Conservation (phyloP, 2,113 vertebrate species). For the Corythoichthys haematopterus region DNA sequence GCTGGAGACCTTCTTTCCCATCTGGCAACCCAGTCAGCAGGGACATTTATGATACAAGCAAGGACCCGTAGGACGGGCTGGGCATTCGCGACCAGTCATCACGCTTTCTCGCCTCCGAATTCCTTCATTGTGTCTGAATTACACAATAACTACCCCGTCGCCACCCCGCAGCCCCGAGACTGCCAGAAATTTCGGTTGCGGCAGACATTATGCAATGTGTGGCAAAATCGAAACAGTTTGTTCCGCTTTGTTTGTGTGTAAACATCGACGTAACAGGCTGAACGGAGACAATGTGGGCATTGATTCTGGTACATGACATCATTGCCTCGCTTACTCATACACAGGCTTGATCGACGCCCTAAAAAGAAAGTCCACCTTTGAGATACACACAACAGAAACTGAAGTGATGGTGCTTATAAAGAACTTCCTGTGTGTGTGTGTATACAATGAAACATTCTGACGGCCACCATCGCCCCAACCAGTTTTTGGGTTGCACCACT, state of each 20-base stretch:
- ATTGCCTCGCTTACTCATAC: conserved; percentile 35
- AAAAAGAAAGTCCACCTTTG: neutral
- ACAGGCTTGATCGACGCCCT: conserved; percentile 33
- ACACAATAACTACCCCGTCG: conserved; percentile 72
- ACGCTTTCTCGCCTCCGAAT: conserved; percentile 63
- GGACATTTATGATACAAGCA: neutral
- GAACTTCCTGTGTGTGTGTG: neutral
- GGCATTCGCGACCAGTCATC: conserved; percentile 16
- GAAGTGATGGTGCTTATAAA: too few relatives aligned
- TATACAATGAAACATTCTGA: neutral
- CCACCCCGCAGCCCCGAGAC: conserved; percentile 29
- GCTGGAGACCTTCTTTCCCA: too few relatives aligned
- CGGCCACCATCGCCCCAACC: conserved; percentile 10
- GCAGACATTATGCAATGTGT: conserved; percentile 75
- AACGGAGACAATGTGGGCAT: conserved; percentile 18
- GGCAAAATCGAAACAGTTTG: conserved; percentile 23
- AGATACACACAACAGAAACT: neutral
- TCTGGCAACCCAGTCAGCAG: neutral
- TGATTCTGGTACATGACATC: conserved; percentile 39
- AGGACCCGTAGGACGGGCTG: neutral
- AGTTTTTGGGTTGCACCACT: conserved; percentile 43
- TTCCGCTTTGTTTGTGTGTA: neutral
- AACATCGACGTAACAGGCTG: neutral
- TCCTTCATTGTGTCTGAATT: conserved; percentile 75
- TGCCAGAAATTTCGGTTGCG: conserved; percentile 71